Evolutionary conservation across 2,888 invertebrate species (phyloP).

Genomic region (Campoplex nolae): DNA sequence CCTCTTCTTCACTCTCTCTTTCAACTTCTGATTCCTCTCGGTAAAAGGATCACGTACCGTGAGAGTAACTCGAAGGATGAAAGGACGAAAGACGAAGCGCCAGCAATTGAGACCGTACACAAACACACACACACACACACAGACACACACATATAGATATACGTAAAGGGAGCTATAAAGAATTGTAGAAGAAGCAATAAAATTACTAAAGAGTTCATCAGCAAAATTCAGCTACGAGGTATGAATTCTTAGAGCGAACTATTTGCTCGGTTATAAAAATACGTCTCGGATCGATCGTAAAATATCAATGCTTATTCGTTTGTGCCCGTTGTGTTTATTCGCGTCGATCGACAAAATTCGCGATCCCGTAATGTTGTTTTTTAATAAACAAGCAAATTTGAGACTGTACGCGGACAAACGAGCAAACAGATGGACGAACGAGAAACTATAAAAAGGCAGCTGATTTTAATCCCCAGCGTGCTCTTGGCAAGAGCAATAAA

Average conservation of each 20-base stretch:
- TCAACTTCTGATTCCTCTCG: slow-evolving; percentile 50
- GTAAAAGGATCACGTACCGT: slow-evolving; percentile 66
- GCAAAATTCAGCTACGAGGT: slow-evolving; percentile 6
- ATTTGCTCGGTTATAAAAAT: background rate
- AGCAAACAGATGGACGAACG: background rate
- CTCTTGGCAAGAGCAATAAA: slow-evolving; percentile 8
- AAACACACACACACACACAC: background rate
- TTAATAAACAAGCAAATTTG: background rate
- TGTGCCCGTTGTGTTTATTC: background rate
- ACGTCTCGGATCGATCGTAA: background rate
- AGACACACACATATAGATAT: background rate
- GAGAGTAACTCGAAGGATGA: slow-evolving; percentile 39
- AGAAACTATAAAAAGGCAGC: background rate
- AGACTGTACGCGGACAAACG: background rate
- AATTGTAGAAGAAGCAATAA: slow-evolving; percentile 55
- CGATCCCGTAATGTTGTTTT: background rate
- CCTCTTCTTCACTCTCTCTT: background rate
- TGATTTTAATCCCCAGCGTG: background rate
- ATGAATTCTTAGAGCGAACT: background rate
- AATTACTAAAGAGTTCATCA: slow-evolving; percentile 15
- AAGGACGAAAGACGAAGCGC: slow-evolving; percentile 37
- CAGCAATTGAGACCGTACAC: slow-evolving; percentile 20
- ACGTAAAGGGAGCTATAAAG: background rate
- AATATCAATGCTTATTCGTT: background rate
- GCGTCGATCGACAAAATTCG: background rate